Conservation (phyloP, 2,888 invertebrate genomes). For the Eledone cirrhosa region DNA sequence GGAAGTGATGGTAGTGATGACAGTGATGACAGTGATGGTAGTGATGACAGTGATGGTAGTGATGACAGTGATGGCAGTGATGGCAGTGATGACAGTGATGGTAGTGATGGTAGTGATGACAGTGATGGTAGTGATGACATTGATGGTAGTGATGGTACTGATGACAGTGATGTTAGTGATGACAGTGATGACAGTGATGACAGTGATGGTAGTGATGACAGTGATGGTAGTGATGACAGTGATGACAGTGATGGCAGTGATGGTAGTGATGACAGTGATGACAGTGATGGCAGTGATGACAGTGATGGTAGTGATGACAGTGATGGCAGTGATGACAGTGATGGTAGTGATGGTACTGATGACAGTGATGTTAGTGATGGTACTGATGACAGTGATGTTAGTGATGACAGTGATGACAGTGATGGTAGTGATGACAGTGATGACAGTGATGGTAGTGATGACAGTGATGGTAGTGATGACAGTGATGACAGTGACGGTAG, state of each 20-base stretch:
- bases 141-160: no score
- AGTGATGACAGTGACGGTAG: neutral
- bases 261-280: slow-evolving; percentile 29
- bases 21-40: no score
- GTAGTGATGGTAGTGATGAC: neutral
- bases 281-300: slow-evolving; percentile 28
- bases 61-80: slow-evolving; percentile 10
- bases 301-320: slow-evolving; percentile 28
- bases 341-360: no score
- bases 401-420: no score
- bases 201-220: neutral
- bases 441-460: slow-evolving; percentile 18
- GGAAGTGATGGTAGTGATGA: no score
- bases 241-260: slow-evolving; percentile 30
- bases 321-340: slow-evolving; percentile 28
- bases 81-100: slow-evolving; percentile 7
- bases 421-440: slow-evolving; percentile 28
- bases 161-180: no score
- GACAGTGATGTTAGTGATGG: no score
- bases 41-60: slow-evolving; percentile 11
- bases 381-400: no score
- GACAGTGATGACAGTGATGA: slow-evolving; percentile 6
- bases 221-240: slow-evolving; percentile 5
- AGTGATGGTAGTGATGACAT: no score
- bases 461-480: slow-evolving; percentile 18